Percentiles rank a stretch among this genome's conserved stretches.
phyloP scores from a whole-genome alignment of 2,797 vertebrate genomes.

The Ataeniobius toweri region DNA sequence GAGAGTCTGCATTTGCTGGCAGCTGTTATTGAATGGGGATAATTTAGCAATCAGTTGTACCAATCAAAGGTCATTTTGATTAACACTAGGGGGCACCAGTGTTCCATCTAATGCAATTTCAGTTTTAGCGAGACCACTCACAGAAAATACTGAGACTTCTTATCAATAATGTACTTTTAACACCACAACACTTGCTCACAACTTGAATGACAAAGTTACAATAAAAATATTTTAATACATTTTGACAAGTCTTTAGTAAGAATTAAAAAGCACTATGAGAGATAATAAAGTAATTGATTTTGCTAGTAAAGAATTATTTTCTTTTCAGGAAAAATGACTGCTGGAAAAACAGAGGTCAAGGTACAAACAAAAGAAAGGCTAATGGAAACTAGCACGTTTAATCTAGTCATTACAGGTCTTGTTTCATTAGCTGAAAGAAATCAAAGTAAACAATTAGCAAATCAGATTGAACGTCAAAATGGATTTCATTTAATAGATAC shows the following conservation, averaged over 20 bases:
- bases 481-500: constrained; percentile 14
- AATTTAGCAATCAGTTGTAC: constrained; percentile 49
- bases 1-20: constrained; percentile 18
- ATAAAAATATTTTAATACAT: constrained; percentile 73
- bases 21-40: constrained; percentile 54
- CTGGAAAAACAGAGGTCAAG: constrained; percentile 55
- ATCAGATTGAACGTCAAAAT: constrained; percentile 35
- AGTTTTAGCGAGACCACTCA: constrained; percentile 37
- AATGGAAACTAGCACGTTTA: constrained; percentile 66
- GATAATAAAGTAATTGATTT: constrained; percentile 45
- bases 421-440: constrained; percentile 40
- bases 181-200: constrained; percentile 51
- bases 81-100: constrained; percentile 84
- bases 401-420: constrained; percentile 40
- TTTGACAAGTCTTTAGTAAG: constrained; percentile 63
- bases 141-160: constrained; percentile 45
- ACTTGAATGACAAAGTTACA: constrained; percentile 63
- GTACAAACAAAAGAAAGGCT: constrained; percentile 54
- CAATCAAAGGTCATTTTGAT: constrained; percentile 61
- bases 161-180: constrained; percentile 63
- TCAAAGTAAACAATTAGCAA: constrained; percentile 53
- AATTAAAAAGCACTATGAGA: constrained; percentile 53
- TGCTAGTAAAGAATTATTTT: constrained; percentile 54
- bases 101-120: constrained; percentile 72
- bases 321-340: constrained; percentile 53